These are phyloP conservation scores for Danaus plexippus DNA, from an alignment of 1,140 invertebrate genomes.

Conservation along the genomic window DNA sequence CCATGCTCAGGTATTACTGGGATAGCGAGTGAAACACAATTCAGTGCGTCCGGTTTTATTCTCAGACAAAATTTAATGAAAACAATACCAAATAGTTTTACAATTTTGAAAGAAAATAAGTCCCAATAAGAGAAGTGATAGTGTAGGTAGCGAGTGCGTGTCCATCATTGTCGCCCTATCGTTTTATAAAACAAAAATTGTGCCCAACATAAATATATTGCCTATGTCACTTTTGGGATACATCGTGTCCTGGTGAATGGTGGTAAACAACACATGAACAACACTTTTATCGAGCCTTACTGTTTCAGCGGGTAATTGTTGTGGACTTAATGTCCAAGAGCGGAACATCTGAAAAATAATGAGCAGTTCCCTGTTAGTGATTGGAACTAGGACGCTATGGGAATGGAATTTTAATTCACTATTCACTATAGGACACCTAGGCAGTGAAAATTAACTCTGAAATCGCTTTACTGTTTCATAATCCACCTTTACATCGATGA, in stretches of 20 bases:
- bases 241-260: constrained; percentile 50
- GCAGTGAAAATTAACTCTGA: no score
- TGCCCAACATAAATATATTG: constrained; percentile 32
- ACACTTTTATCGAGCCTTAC: constrained; percentile 64
- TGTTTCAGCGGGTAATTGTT: constrained; percentile 67
- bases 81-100: constrained; percentile 50
- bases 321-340: constrained; percentile 69
- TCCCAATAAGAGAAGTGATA: constrained; percentile 39
- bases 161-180: constrained; percentile 21
- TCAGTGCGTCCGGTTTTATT: constrained; percentile 68
- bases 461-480: constrained; percentile 6
- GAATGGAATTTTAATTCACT: neutral
- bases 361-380: constrained; percentile 63
- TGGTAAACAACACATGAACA: constrained; percentile 65
- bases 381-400: constrained; percentile 31
- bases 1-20: constrained; percentile 52
- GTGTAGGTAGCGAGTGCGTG: constrained; percentile 47
- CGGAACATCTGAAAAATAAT: constrained; percentile 70
- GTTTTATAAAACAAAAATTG: constrained; percentile 26
- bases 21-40: constrained; percentile 67
- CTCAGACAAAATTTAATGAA: constrained; percentile 51
- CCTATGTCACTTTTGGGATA: constrained; percentile 28
- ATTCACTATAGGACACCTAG: neutral
- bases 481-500: constrained; percentile 2
- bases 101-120: constrained; percentile 50